Evolutionary conservation across 1,140 invertebrate species (phyloP).

Genomic region (Nixonia krombeini): DNA sequence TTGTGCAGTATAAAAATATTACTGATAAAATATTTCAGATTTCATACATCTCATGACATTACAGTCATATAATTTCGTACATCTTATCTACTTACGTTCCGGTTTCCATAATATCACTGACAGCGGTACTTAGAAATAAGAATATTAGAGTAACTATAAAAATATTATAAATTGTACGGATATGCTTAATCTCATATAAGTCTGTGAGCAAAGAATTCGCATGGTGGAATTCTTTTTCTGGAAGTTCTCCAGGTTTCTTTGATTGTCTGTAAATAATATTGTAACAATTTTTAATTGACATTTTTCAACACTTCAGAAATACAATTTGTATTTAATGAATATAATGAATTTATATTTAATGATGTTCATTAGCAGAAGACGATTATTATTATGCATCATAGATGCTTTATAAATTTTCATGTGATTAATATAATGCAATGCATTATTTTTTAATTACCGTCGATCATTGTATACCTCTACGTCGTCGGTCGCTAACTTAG

Average conservation of each 20-base stretch:
- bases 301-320: background rate
- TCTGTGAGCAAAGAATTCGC: constrained; percentile 85
- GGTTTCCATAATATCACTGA: constrained; percentile 80
- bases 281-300: background rate
- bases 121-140: constrained; percentile 80
- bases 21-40: background rate
- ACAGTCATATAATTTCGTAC: background rate
- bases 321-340: background rate
- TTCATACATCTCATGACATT: background rate
- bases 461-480: background rate
- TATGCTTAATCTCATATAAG: constrained; percentile 84
- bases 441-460: constrained; percentile 1
- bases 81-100: constrained; percentile 77
- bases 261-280: constrained; percentile 31
- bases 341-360: background rate
- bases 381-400: background rate
- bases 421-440: no score
- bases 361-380: background rate
- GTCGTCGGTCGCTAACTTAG: background rate
- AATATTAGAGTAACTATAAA: constrained; percentile 86
- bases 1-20: background rate
- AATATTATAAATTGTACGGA: constrained; percentile 87
- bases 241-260: constrained; percentile 42
- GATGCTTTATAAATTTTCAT: background rate
- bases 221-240: constrained; percentile 78